Conservation (phyloP, 2,888 invertebrate genomes). For the Chrysolina oricalcia region DNA sequence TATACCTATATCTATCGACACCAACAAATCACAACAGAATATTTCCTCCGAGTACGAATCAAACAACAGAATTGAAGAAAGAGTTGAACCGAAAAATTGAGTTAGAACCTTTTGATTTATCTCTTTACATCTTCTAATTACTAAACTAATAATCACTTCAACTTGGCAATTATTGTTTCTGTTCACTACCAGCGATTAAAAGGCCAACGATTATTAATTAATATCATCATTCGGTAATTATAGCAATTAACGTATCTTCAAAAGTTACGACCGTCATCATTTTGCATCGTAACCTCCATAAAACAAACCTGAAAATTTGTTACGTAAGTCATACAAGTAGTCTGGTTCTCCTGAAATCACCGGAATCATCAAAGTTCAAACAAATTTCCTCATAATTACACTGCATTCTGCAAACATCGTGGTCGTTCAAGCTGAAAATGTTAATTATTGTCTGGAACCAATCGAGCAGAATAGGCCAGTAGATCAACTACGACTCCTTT, state of each 20-base stretch:
- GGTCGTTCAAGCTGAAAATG: neutral
- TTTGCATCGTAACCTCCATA: neutral
- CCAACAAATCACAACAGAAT: no score
- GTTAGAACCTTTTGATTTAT: no score
- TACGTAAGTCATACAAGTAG: conserved; percentile 26
- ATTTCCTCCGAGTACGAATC: no score
- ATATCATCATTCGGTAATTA: neutral
- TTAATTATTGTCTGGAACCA: neutral
- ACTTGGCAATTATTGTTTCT: neutral
- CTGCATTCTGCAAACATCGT: neutral
- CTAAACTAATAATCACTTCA: neutral
- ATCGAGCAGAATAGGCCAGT: neutral
- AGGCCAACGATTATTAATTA: neutral
- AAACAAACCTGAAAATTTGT: conserved; percentile 17
- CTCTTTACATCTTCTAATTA: neutral
- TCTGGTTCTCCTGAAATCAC: conserved; percentile 30
- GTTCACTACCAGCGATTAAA: neutral
- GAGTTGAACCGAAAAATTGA: no score
- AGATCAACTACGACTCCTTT: neutral
- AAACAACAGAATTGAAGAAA: no score
- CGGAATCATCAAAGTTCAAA: conserved; percentile 34
- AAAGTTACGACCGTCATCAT: neutral
- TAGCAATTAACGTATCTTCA: neutral
- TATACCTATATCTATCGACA: no score
- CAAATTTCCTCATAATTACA: conserved; percentile 19